Percentiles rank a stretch among this genome's conserved stretches.
Evolutionary conservation across 2,113 vertebrate genomes (phyloP).

Genomic region (Pogona vitticeps): DNA sequence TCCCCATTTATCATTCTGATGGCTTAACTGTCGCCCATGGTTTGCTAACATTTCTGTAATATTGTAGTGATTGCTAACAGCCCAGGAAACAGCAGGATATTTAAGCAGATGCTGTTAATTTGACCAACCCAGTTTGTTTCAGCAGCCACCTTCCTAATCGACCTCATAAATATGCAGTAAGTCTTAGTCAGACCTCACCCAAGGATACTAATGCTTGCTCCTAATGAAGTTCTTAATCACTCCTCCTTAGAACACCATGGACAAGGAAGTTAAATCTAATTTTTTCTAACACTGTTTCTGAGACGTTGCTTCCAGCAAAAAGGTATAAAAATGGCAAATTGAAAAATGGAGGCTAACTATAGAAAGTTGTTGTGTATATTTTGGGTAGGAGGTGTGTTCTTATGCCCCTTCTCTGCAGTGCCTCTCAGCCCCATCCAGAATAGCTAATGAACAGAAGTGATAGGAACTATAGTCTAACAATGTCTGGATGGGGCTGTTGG

Average conservation of each 20-base stretch:
- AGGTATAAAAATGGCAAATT: not conserved
- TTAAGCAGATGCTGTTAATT: constrained; percentile 54
- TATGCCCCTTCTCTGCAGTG: not conserved
- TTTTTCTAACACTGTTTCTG: not conserved
- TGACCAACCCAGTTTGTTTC: constrained; percentile 57
- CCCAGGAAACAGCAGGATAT: constrained; percentile 62
- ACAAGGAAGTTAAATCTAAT: not conserved
- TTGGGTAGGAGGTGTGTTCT: not conserved
- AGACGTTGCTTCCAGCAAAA: not conserved
- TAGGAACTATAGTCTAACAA: not conserved
- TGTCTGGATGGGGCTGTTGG: not conserved
- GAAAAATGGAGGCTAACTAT: not conserved
- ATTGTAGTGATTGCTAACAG: constrained; percentile 72
- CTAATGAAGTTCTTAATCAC: constrained; percentile 37
- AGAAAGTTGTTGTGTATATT: not conserved
- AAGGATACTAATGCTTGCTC: not conserved
- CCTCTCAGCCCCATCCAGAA: not conserved
- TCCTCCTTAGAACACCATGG: constrained; percentile 9
- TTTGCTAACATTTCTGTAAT: constrained; percentile 69
- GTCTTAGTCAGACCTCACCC: constrained; percentile 18
- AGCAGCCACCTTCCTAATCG: constrained; percentile 58
- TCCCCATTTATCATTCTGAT: constrained; percentile 64
- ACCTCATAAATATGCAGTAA: constrained; percentile 68
- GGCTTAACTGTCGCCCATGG: constrained; percentile 32
- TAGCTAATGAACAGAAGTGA: not conserved